Conservation (phyloP, 37 sponge, comb jelly and placozoan genomes). For the Beroe forskalii region DNA sequence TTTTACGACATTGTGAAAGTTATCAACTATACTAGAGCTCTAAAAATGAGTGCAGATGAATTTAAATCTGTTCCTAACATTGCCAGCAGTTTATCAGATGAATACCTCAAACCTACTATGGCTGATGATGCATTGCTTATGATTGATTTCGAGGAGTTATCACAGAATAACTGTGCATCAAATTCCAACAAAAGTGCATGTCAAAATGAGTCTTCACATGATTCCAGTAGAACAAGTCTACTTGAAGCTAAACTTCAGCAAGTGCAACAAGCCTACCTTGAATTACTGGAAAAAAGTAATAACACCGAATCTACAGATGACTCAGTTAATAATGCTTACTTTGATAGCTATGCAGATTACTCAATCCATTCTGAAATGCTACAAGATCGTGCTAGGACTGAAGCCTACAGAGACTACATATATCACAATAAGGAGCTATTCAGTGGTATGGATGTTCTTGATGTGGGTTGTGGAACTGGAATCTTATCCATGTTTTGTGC, state of each 20-base stretch:
- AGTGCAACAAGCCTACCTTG: conserved; percentile 16
- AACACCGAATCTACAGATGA: neutral
- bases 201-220: neutral
- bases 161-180: neutral
- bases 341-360: conserved; percentile 64
- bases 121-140: conserved; percentile 50
- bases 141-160: conserved; percentile 49
- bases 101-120: neutral
- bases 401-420: conserved; percentile 61
- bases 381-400: conserved; percentile 19
- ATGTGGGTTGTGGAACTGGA: conserved; percentile 59
- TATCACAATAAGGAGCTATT: neutral
- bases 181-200: neutral
- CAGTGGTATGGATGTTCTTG: neutral
- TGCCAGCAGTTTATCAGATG: neutral
- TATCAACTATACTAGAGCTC: conserved; percentile 8
- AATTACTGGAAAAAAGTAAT: conserved; percentile 6
- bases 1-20: conserved; percentile 13
- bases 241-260: conserved; percentile 20
- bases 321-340: neutral
- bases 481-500: conserved; percentile 64
- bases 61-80: neutral
- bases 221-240: neutral
- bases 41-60: neutral
- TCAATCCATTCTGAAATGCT: conserved; percentile 31